Percentiles rank a stretch among this genome's conserved stretches.
Evolutionary conservation across 2,888 invertebrate species (phyloP).

Genomic region (Aphodius granarius): DNA sequence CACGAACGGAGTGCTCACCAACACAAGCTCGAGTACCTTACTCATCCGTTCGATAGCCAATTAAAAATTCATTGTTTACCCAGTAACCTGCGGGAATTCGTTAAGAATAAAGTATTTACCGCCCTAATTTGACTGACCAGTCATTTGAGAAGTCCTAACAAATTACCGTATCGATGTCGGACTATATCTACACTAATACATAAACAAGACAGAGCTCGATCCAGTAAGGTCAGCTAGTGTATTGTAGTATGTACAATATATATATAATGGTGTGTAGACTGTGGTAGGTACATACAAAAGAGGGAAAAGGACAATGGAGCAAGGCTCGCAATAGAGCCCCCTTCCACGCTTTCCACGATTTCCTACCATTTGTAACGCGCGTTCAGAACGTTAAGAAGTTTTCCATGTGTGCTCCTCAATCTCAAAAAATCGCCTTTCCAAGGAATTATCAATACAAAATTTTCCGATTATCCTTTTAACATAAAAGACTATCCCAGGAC

Average conservation of each 20-base stretch:
- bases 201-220: not conserved
- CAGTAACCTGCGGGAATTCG: not conserved
- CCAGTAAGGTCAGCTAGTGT: constrained; percentile 32
- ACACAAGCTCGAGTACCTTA: not conserved
- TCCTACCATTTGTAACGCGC: not conserved
- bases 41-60: not conserved
- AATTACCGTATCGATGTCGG: not conserved
- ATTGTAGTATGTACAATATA: constrained; percentile 26
- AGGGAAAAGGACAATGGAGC: constrained; percentile 24
- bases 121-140: not conserved
- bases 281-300: constrained; percentile 21
- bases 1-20: not conserved
- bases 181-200: not conserved
- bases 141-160: not conserved
- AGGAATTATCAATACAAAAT: not conserved
- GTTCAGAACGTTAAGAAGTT: not conserved
- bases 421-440: not conserved
- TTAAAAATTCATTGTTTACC: not conserved
- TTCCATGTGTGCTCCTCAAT: not conserved
- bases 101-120: not conserved
- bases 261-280: constrained; percentile 26
- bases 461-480: not conserved
- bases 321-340: constrained; percentile 6
- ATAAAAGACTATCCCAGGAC: not conserved
- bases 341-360: not conserved